phyloP scores from a whole-genome alignment of 2,888 invertebrate genomes.

The Dryocosmus kuriphilus region DNA sequence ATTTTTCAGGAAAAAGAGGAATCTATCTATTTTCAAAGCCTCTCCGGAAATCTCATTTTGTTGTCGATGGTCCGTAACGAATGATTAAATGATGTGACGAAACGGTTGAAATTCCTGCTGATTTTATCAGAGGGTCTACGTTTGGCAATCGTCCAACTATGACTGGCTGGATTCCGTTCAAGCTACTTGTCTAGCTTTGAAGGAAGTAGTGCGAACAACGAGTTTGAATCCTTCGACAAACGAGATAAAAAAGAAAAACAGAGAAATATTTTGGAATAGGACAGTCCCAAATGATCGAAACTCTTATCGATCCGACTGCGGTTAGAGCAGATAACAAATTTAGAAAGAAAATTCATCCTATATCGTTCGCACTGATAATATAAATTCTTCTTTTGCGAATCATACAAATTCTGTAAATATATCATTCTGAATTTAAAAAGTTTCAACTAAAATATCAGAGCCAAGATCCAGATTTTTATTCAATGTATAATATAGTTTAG shows the following conservation, averaged over 20 bases:
- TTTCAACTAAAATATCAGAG: not conserved
- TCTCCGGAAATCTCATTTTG: not conserved
- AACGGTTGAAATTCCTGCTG: conserved; percentile 36
- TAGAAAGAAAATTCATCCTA: not conserved
- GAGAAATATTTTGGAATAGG: not conserved
- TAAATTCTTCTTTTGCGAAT: too few relatives aligned
- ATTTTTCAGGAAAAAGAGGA: not conserved
- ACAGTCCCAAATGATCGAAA: conserved; percentile 10
- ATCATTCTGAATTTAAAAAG: not conserved
- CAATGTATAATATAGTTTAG: not conserved
- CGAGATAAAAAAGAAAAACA: conserved; percentile 8
- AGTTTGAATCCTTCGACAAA: conserved; percentile 12
- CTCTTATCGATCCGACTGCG: not conserved
- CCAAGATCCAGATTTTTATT: conserved; percentile 13
- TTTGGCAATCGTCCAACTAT: conserved; percentile 21
- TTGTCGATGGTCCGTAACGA: not conserved
- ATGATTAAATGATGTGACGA: conserved; percentile 17
- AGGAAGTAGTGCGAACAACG: conserved; percentile 28
- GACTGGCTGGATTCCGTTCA: conserved; percentile 28
- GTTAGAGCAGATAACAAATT: conserved; percentile 1
- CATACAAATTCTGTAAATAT: too few relatives aligned
- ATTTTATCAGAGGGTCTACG: conserved; percentile 20
- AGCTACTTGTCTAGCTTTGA: conserved; percentile 32
- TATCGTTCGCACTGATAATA: not conserved
- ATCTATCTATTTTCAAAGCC: not conserved